A percentile compares a stretch with the other conserved stretches of the same genome.
phyloP scores from a whole-genome alignment of 1,140 invertebrate genomes.

The Nebria ingens region DNA sequence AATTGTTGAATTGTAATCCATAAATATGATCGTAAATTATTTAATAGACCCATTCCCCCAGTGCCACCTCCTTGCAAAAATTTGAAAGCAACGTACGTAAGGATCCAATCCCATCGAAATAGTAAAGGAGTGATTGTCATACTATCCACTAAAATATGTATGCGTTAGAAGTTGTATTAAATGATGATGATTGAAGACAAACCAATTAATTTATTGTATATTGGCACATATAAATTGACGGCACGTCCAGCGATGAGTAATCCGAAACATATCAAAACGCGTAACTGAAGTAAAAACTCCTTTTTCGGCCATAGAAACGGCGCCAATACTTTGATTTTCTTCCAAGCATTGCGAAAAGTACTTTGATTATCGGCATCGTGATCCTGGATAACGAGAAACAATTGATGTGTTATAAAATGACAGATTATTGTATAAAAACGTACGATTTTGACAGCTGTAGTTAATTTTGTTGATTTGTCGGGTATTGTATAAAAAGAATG shows the following conservation, averaged over 20 bases:
- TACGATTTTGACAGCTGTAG: too few relatives aligned
- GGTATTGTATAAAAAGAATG: too few relatives aligned
- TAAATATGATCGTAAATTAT: slow-evolving; percentile 80
- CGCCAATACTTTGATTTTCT: slow-evolving; percentile 66
- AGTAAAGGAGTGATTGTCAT: slow-evolving; percentile 43
- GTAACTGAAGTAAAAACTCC: slow-evolving; percentile 60
- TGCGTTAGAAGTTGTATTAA: not conserved
- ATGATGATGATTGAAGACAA: slow-evolving; percentile 18
- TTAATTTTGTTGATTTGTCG: too few relatives aligned
- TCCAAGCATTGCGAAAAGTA: slow-evolving; percentile 67
- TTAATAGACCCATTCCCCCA: slow-evolving; percentile 84
- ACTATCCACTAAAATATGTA: slow-evolving; percentile 61
- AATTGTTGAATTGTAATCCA: slow-evolving; percentile 96
- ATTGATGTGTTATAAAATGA: slow-evolving; percentile 8
- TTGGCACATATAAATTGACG: slow-evolving; percentile 88
- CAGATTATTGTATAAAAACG: too few relatives aligned
- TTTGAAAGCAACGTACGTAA: slow-evolving; percentile 77
- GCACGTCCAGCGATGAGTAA: slow-evolving; percentile 68
- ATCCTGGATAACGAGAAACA: slow-evolving; percentile 27
- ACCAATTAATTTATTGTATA: slow-evolving; percentile 86
- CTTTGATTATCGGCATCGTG: slow-evolving; percentile 45
- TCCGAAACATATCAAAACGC: slow-evolving; percentile 74
- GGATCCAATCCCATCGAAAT: slow-evolving; percentile 82
- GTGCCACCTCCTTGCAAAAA: slow-evolving; percentile 89
- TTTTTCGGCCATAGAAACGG: slow-evolving; percentile 95